Percentiles rank a stretch among this genome's conserved stretches.
Conservation (phyloP, 2,113 vertebrate genomes). For the Enhydra lutris region DNA sequence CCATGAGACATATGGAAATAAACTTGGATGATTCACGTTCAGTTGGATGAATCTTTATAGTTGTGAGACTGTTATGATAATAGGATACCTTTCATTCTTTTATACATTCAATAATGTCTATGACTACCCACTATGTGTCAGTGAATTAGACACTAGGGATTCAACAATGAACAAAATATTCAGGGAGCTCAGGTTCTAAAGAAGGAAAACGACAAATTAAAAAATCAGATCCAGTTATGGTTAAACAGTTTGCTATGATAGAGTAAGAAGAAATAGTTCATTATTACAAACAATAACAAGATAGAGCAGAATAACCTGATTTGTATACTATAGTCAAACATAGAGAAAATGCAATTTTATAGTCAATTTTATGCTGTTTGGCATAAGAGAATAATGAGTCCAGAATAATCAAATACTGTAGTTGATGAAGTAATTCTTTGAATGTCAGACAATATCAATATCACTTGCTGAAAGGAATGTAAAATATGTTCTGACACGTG, state of each 20-base stretch:
- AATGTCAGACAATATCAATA: not conserved
- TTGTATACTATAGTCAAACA: not conserved
- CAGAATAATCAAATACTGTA: not conserved
- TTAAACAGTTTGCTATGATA: not conserved
- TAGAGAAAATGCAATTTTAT: not conserved
- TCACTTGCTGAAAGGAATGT: not conserved
- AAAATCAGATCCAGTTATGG: not conserved
- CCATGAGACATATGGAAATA: not conserved
- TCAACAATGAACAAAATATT: not conserved
- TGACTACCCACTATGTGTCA: not conserved
- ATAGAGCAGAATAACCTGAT: not conserved
- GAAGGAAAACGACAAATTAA: not conserved
- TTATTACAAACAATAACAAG: not conserved
- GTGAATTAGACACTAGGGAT: not conserved
- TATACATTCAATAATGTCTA: not conserved
- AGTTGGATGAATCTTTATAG: not conserved
- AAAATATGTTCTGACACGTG: conserved; percentile 28
- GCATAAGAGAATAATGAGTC: not conserved
- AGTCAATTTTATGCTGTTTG: not conserved
- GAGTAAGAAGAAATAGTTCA: not conserved
- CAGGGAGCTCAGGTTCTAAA: not conserved
- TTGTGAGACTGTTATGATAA: not conserved
- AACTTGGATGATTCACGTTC: not conserved
- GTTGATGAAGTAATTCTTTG: not conserved
- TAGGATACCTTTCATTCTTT: not conserved